Percentiles rank a stretch among this genome's conserved stretches.
These are phyloP conservation scores for Graptemys geographica DNA, from an alignment of 2,797 vertebrate species.

Conservation along the genomic window DNA sequence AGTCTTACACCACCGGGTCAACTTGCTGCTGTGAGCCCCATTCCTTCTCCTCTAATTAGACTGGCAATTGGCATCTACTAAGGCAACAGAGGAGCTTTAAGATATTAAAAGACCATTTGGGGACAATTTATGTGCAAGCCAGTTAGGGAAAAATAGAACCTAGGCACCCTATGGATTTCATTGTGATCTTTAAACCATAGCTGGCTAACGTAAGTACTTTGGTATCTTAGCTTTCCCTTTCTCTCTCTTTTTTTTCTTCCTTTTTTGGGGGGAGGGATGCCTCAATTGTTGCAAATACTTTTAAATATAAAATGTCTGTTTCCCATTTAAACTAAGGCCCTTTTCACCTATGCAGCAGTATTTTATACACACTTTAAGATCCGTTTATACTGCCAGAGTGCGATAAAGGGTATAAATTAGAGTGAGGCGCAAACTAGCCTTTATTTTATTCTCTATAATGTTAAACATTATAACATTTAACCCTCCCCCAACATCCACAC, in stretches of 20 bases:
- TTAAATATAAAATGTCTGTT: background rate
- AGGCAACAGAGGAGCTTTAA: background rate
- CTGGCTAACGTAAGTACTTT: background rate
- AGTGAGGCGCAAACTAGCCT: slow-evolving; percentile 40
- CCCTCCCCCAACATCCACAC: slow-evolving; percentile 47
- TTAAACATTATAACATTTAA: slow-evolving; percentile 51
- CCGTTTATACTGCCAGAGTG: slow-evolving; percentile 29
- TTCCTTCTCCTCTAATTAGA: background rate
- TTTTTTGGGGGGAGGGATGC: background rate
- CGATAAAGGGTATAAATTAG: slow-evolving; percentile 2
- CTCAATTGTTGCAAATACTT: background rate
- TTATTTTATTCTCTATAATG: slow-evolving; percentile 31
- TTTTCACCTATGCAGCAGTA: slow-evolving; percentile 28
- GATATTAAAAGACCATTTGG: background rate
- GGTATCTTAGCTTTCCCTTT: background rate
- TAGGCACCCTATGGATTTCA: background rate
- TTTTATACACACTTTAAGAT: slow-evolving; percentile 47
- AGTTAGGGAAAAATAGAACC: background rate
- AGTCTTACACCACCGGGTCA: background rate
- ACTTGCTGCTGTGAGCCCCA: background rate
- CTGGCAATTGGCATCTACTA: background rate
- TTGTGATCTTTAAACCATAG: background rate
- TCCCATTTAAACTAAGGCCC: slow-evolving; percentile 12
- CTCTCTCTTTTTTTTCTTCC: background rate
- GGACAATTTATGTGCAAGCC: background rate